Percentiles rank a stretch among this genome's conserved stretches.
These are phyloP conservation scores for Bradynema listronoti DNA, from an alignment of 1,140 invertebrate genomes.

Conservation along the genomic window DNA sequence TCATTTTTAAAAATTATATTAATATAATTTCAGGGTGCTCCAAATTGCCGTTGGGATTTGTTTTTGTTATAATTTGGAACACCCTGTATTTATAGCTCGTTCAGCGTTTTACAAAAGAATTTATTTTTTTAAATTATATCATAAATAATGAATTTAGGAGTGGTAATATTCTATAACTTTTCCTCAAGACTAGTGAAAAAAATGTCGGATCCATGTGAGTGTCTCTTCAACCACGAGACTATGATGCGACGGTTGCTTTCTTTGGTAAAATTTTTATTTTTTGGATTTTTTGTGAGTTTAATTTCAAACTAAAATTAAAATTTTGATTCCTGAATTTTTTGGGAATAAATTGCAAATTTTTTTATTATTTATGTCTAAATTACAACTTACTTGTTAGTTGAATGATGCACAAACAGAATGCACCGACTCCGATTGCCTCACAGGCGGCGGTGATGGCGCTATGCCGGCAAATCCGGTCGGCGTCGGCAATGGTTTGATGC, in stretches of 20 bases:
- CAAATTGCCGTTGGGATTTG: too few species aligned
- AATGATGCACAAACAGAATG: constrained; percentile 24
- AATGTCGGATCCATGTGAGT: constrained; percentile 30
- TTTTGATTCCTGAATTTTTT: background rate
- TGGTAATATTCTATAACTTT: too few species aligned
- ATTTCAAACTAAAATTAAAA: background rate
- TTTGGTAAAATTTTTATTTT: background rate
- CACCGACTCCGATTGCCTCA: constrained; percentile 23
- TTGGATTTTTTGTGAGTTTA: background rate
- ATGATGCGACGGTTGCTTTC: constrained; percentile 30
- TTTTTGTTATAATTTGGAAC: too few species aligned
- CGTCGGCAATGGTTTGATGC: constrained; percentile 17
- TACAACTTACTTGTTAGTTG: constrained; percentile 5
- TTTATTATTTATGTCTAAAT: background rate
- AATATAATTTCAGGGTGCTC: too few species aligned
- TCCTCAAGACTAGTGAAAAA: too few species aligned
- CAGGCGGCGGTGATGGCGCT: background rate
- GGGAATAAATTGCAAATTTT: background rate
- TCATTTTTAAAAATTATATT: too few species aligned
- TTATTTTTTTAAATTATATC: too few species aligned
- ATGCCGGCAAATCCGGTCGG: background rate
- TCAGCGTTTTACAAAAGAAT: too few species aligned
- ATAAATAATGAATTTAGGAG: too few species aligned
- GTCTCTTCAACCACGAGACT: constrained; percentile 33
- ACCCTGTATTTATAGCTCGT: too few species aligned